These are phyloP conservation scores for Hemibates koningsi DNA, from an alignment of 2,113 vertebrate species.

Conservation along the genomic window DNA sequence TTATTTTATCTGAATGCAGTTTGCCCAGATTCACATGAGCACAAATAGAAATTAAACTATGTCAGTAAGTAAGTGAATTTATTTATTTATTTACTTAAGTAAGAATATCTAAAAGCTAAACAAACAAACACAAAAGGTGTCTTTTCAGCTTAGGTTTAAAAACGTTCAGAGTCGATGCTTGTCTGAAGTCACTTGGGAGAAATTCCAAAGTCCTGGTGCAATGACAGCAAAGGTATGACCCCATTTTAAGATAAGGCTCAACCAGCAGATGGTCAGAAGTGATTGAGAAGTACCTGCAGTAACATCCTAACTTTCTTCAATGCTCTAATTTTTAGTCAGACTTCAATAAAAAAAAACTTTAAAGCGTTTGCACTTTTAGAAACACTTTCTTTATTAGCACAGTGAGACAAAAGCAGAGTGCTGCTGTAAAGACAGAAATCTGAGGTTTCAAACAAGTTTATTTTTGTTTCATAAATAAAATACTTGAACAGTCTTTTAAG, in stretches of 20 bases:
- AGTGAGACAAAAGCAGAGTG: background rate
- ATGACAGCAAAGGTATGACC: background rate
- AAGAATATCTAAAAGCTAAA: background rate
- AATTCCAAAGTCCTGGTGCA: background rate
- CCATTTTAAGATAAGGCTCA: background rate
- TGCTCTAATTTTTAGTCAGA: background rate
- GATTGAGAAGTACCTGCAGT: background rate
- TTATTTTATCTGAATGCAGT: background rate
- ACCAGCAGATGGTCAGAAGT: background rate
- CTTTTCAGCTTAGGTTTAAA: background rate
- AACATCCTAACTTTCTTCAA: background rate
- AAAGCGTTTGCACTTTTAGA: background rate
- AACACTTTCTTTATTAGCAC: background rate
- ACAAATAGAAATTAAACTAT: background rate
- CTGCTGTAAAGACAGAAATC: background rate
- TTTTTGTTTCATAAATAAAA: conserved; percentile 35
- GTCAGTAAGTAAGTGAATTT: background rate
- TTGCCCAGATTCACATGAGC: background rate
- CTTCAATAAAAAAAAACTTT: background rate
- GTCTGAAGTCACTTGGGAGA: background rate
- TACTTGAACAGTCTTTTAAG: conserved; percentile 55
- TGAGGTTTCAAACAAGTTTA: conserved; percentile 43
- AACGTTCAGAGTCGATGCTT: background rate
- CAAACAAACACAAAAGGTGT: background rate
- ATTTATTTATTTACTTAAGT: background rate